Evolutionary conservation across 2,113 vertebrate genomes (phyloP).

Genomic region (Cochlearius cochlearius): DNA sequence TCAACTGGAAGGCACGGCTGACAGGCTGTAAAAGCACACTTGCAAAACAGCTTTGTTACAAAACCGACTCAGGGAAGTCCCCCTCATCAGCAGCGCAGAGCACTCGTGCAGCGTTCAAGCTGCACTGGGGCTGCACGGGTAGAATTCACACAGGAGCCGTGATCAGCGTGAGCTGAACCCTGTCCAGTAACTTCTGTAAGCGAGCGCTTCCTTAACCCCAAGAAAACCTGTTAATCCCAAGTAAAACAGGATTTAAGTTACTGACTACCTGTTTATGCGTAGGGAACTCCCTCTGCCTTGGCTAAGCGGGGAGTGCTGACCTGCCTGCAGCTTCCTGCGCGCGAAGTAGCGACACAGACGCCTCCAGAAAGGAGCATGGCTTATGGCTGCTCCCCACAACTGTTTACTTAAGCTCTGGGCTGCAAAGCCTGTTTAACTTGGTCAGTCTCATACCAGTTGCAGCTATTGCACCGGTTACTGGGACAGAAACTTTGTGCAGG

Average conservation of each 20-base stretch:
- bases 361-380: not conserved
- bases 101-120: no score
- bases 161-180: not conserved
- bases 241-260: not conserved
- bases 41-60: not conserved
- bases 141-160: not conserved
- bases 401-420: not conserved
- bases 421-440: not conserved
- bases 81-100: not conserved
- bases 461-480: slow-evolving; percentile 47
- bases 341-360: rapidly evolving
- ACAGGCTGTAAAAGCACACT: not conserved
- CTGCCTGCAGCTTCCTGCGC: not conserved
- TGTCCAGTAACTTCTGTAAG: not conserved
- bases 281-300: not conserved
- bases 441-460: not conserved
- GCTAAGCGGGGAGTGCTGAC: not conserved
- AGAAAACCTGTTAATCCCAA: not conserved
- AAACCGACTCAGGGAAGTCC: not conserved
- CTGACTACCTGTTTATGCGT: not conserved
- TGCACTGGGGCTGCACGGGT: rapidly evolving
- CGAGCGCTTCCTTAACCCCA: not conserved
- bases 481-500: not conserved
- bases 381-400: not conserved
- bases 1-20: not conserved